A percentile compares a stretch with the other conserved stretches of the same genome.
Conservation (phyloP, 2,888 invertebrate genomes). For the Acrobasis repandana region DNA sequence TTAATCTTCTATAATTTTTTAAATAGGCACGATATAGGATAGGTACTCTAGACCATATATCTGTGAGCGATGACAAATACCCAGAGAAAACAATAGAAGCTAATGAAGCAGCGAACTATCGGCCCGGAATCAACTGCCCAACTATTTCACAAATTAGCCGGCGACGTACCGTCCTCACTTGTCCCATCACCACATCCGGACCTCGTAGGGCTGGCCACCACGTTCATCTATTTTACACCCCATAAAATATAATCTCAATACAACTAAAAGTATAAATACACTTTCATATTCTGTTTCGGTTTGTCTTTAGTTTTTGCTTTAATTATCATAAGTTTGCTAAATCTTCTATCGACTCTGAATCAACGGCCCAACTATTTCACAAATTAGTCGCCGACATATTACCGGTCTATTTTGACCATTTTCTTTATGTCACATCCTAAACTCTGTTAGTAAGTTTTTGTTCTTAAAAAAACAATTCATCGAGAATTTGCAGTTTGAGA, state of each 20-base stretch:
- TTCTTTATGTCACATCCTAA: too few species aligned
- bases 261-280: too few species aligned
- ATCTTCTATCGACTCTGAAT: slow-evolving; percentile 50
- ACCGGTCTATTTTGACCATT: slow-evolving; percentile 48
- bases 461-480: too few species aligned
- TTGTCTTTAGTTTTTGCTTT: too few species aligned
- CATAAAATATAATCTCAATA: too few species aligned
- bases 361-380: slow-evolving; percentile 62
- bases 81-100: slow-evolving; percentile 34
- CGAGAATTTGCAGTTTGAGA: too few species aligned
- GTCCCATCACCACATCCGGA: slow-evolving; percentile 51
- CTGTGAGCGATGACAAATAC: slow-evolving; percentile 12
- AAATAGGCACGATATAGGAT: too few species aligned
- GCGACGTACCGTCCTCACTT: slow-evolving; percentile 51
- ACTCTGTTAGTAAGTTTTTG: too few species aligned
- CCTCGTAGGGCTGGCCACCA: slow-evolving; percentile 17
- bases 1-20: too few species aligned
- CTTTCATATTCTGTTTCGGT: too few species aligned
- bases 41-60: too few species aligned
- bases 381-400: slow-evolving; percentile 65
- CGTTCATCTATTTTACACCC: background rate
- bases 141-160: slow-evolving; percentile 73
- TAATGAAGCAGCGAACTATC: slow-evolving; percentile 60
- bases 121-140: slow-evolving; percentile 54
- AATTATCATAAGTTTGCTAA: too few species aligned